A percentile compares a stretch with the other conserved stretches of the same genome.
Evolutionary conservation across 2,888 invertebrate species (phyloP).

Genomic region (Monochamus alternatus): DNA sequence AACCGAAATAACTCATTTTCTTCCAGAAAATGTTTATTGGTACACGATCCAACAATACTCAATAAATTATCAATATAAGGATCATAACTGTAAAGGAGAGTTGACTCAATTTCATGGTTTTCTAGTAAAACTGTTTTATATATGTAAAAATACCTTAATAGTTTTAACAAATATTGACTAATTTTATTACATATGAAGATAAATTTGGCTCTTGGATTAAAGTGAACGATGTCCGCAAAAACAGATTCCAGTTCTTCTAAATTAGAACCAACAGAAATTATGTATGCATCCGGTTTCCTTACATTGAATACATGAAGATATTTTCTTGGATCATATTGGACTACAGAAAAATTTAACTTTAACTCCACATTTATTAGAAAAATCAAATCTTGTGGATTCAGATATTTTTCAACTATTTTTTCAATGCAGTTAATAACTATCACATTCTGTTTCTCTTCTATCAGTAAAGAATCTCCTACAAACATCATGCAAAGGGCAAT

Average conservation of each 20-base stretch:
- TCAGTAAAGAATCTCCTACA: too few relatives aligned
- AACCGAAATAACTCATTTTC: background rate
- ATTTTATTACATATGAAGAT: background rate
- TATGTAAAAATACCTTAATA: background rate
- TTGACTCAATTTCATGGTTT: background rate
- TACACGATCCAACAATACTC: background rate
- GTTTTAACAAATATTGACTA: background rate
- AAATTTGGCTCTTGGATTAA: conserved; percentile 4
- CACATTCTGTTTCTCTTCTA: too few relatives aligned
- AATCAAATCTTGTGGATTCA: conserved; percentile 1
- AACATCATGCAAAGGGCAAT: too few relatives aligned
- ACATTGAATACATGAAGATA: background rate
- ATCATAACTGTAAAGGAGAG: background rate
- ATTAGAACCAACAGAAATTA: background rate
- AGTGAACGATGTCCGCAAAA: background rate
- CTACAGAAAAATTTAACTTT: background rate
- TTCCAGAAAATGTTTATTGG: background rate
- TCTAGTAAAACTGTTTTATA: background rate
- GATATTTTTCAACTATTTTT: background rate
- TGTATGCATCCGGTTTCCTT: conserved; percentile 1
- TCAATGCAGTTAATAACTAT: background rate
- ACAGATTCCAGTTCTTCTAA: background rate
- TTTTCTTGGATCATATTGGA: background rate
- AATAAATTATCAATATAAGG: background rate
- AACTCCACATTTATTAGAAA: background rate